Evolutionary conservation across 1,140 invertebrate species (phyloP).

Genomic region (Drosophila aff.): DNA sequence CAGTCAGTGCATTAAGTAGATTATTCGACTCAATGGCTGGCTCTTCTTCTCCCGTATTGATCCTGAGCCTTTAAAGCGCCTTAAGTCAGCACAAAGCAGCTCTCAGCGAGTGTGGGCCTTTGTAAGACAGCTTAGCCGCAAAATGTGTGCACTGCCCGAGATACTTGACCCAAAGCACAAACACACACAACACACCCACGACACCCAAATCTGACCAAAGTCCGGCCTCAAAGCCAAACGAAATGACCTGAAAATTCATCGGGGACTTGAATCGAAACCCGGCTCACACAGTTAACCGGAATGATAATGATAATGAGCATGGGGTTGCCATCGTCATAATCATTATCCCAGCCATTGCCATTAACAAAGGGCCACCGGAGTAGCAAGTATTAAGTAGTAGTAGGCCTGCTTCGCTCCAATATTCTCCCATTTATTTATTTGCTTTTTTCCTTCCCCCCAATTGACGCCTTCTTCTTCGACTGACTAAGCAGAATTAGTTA

Average conservation of each 20-base stretch:
- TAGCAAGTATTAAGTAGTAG: constrained; percentile 1
- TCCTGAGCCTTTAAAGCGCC: constrained; percentile 57
- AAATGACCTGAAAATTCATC: constrained; percentile 56
- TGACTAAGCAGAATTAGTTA: constrained; percentile 61
- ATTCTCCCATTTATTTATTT: constrained; percentile 1
- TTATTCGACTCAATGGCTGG: constrained; percentile 25
- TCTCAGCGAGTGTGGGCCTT: constrained; percentile 23
- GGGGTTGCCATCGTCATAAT: constrained; percentile 24
- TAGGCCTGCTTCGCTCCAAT: background rate
- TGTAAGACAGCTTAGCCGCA: constrained; percentile 48
- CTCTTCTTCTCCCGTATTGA: constrained; percentile 4
- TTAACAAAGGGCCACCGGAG: constrained; percentile 39
- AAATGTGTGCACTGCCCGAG: constrained; percentile 36
- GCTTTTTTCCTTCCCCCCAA: background rate
- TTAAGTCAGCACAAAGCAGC: constrained; percentile 42
- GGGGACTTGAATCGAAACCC: constrained; percentile 17
- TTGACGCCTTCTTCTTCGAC: constrained; percentile 27
- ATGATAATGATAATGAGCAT: constrained; percentile 54
- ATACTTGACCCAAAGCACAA: constrained; percentile 38
- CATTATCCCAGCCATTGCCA: constrained; percentile 47
- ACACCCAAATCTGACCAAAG: constrained; percentile 32
- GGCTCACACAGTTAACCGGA: constrained; percentile 27
- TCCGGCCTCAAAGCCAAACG: constrained; percentile 50
- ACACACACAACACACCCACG: background rate
- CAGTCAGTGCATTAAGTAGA: constrained; percentile 31